Evolutionary conservation across 2,797 vertebrate genomes (phyloP).

Genomic region (Pangasius djambal): DNA sequence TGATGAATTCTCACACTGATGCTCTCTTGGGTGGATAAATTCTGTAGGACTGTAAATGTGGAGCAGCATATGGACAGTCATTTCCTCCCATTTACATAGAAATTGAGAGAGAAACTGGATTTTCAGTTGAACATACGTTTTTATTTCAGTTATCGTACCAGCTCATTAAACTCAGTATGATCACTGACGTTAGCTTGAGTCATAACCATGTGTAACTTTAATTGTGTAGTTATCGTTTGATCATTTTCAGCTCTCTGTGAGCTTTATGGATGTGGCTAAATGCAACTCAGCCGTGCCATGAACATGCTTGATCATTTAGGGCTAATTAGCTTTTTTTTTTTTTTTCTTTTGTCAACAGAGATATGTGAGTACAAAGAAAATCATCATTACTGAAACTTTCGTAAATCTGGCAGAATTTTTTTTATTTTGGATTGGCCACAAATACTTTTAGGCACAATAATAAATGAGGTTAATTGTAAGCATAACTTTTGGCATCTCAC

Average conservation of each 20-base stretch:
- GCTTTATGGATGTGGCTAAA: background rate
- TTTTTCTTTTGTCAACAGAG: background rate
- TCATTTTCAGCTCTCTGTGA: background rate
- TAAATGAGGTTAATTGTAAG: no score
- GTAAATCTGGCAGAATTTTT: no score
- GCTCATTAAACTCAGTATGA: background rate
- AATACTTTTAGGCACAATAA: background rate
- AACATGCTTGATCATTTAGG: background rate
- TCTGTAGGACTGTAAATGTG: slow-evolving; percentile 48
- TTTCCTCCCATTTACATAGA: slow-evolving; percentile 48
- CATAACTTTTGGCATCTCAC: no score
- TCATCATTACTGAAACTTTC: background rate
- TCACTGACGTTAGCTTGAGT: background rate
- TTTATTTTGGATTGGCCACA: background rate
- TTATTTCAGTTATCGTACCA: slow-evolving; percentile 8
- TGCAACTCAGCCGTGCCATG: background rate
- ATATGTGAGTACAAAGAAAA: background rate
- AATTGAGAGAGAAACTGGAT: slow-evolving; percentile 37
- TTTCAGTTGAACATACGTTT: slow-evolving; percentile 24
- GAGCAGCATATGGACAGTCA: slow-evolving; percentile 43
- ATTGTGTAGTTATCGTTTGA: background rate
- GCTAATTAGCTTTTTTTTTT: background rate
- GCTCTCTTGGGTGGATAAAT: slow-evolving; percentile 45
- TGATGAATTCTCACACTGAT: slow-evolving; percentile 46
- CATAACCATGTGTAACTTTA: background rate